Evolutionary conservation across 2,113 vertebrate genomes (phyloP), one percentile per base, ranked within the genome.

Genomic region (Spheniscus mendiculus): DNA sequence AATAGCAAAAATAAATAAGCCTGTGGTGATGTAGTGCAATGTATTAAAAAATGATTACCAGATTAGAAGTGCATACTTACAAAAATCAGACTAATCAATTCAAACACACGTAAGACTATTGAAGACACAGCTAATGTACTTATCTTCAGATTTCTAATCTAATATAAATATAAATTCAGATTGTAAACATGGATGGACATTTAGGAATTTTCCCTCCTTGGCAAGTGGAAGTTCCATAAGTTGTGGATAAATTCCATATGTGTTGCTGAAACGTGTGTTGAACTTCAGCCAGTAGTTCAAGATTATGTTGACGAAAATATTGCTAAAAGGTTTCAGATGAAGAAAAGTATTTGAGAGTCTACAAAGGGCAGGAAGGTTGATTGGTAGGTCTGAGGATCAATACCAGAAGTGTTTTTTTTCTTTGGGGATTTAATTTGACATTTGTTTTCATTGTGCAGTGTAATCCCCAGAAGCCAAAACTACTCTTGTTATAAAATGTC

Each of bases 291-390:
- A 96, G 45, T 90, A 79, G 86, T 98, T 98, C 95, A 84, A 96
- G 88, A 91, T 73, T 79, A 80, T 93, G 83, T 94, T 93, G 87
- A 80, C 89, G 62, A 96, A 84, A 97, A 67, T 92, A 93, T 82
- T 95, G 95, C 92, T 96, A 93, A 96, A 91, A 93, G 89, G 91
- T 93, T 97, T 98, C 92, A 97, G 95, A 97, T 73, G 82, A 97
- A 94, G 76, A 89, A 70, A 95, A 96, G 82, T 94, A 69, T 96
- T 96, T 94, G 83, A 58, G 55, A 93, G 87, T 87, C 82, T 95
- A 53, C 12, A 50, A 67, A 97, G 82, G 89, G 71, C 77, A 90
- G 38, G 78, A 89, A 66, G 67, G 74, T 93, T 96, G 94, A 88
- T 69, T 61, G 91, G 91, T 92, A 62, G 88, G 86, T 85, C 90